phyloP scores from a whole-genome alignment of 2,113 vertebrate species.

The Vombatus ursinus region DNA sequence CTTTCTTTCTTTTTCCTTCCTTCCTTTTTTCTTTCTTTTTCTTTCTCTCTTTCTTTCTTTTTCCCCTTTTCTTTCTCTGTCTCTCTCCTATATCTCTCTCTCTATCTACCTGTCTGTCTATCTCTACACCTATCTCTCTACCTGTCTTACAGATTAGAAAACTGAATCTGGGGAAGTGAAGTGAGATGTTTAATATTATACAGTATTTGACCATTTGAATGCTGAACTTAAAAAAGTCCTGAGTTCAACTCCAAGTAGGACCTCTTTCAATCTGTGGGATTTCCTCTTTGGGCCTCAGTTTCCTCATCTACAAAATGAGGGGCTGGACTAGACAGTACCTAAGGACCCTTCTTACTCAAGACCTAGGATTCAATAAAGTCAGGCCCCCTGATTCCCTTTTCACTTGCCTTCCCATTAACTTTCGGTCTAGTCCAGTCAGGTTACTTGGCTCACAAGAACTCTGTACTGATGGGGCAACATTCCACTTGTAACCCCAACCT shows the following conservation, averaged over 20 bases:
- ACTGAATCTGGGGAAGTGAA: neutral
- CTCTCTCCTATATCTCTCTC: neutral
- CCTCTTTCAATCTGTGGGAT: neutral
- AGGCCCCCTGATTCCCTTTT: neutral
- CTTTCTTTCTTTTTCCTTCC: too few relatives aligned
- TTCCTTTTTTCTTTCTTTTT: neutral
- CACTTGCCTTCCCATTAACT: neutral
- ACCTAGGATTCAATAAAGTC: neutral
- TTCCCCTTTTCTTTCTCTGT: neutral
- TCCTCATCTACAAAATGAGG: neutral
- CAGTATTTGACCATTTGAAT: neutral
- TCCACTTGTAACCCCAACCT: rapidly evolving
- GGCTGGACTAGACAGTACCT: neutral
- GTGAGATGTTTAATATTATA: neutral
- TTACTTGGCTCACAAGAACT: neutral
- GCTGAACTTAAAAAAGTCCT: neutral
- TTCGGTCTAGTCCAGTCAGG: neutral
- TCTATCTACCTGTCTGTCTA: neutral
- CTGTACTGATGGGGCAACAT: neutral
- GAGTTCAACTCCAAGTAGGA: neutral
- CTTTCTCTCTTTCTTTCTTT: too few relatives aligned
- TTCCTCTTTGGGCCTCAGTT: neutral
- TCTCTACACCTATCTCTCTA: neutral
- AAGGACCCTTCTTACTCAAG: neutral
- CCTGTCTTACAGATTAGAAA: neutral